phyloP scores from a whole-genome alignment of 2,113 vertebrate species.

The Pseudorectes ferrugineus region DNA sequence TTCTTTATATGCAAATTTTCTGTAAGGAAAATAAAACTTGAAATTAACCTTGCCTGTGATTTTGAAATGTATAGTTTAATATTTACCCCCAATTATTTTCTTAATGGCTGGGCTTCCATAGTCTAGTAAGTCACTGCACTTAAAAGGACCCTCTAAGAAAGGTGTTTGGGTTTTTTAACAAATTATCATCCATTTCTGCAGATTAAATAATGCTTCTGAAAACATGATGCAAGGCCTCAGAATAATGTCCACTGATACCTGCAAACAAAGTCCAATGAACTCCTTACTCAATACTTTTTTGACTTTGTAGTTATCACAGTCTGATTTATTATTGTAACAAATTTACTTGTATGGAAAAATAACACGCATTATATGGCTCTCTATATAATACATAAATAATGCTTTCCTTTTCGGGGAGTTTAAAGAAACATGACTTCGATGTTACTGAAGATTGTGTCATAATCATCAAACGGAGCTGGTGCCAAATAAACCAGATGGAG shows the following conservation, averaged over 20 bases:
- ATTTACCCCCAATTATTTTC: not conserved
- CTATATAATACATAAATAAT: not conserved
- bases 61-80: not conserved
- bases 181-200: not conserved
- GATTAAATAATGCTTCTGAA: not conserved
- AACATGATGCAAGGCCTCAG: not conserved
- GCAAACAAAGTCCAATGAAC: not conserved
- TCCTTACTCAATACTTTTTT: not conserved
- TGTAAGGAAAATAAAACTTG: not conserved
- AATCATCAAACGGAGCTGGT: not conserved
- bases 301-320: not conserved
- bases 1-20: not conserved
- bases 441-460: not conserved
- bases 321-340: not conserved
- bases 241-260: not conserved
- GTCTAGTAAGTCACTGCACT: not conserved
- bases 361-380: not conserved
- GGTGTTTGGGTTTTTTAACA: not conserved
- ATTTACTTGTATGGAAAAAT: not conserved
- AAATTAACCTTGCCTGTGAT: not conserved
- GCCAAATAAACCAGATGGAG: constrained; percentile 43
- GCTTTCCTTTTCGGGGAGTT: not conserved
- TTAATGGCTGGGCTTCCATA: not conserved
- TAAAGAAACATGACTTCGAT: not conserved
- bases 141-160: not conserved